A percentile compares a stretch with the other conserved stretches of the same genome.
Conservation (phyloP, 2,888 invertebrate species). For the Hyposoter didymator region DNA sequence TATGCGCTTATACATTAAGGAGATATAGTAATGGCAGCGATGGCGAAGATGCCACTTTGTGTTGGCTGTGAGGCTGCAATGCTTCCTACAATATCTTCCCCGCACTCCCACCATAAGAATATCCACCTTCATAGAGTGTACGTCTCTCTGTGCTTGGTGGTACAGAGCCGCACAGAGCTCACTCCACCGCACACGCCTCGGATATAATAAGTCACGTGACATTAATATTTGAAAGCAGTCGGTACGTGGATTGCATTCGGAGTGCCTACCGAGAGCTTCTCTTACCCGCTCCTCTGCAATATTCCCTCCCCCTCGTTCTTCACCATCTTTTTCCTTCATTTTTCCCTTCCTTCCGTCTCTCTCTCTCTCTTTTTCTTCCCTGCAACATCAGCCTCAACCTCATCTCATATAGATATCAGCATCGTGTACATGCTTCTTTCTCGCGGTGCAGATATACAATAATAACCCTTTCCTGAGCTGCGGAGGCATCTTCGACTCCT, state of each 20-base stretch:
- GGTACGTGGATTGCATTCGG: constrained; percentile 84
- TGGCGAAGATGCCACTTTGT: constrained; percentile 67
- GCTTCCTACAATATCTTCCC: constrained; percentile 41
- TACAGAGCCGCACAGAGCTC: constrained; percentile 68
- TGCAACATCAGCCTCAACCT: constrained; percentile 27
- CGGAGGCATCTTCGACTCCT: constrained; percentile 18
- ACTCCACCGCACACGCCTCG: constrained; percentile 81
- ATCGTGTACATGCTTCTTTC: background rate
- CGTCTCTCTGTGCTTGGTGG: constrained; percentile 17
- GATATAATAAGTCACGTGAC: constrained; percentile 84
- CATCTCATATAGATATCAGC: background rate
- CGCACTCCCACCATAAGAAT: constrained; percentile 29
- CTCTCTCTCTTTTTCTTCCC: constrained; percentile 19
- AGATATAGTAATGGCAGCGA: constrained; percentile 66
- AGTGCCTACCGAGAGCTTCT: constrained; percentile 75
- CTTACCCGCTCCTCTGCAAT: constrained; percentile 58
- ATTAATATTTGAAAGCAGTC: constrained; percentile 84
- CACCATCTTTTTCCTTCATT: constrained; percentile 40
- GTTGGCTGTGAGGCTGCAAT: constrained; percentile 44
- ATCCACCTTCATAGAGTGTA: constrained; percentile 35
- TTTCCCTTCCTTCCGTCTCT: constrained; percentile 34
- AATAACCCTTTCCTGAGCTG: constrained; percentile 1
- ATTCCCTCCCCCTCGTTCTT: constrained; percentile 54
- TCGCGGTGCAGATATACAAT: background rate
- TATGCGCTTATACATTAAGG: constrained; percentile 13